phyloP scores from a whole-genome alignment of 1,140 invertebrate genomes.

The Rhyzopertha dominica region DNA sequence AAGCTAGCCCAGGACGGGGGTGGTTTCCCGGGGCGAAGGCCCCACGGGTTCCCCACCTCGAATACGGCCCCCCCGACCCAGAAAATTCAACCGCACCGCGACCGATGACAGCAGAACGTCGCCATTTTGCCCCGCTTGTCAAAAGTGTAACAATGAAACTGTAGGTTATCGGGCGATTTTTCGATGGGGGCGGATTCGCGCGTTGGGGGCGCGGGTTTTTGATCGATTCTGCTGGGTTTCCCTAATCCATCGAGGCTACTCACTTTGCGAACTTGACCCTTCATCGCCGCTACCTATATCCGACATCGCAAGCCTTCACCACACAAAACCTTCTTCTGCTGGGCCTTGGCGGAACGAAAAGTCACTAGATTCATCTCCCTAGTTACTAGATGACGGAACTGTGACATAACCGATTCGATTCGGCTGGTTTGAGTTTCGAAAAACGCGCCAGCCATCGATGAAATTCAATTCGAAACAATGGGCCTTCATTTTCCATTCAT shows the following conservation, averaged over 20 bases:
- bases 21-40: neutral
- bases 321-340: constrained; percentile 42
- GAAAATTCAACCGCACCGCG: neutral
- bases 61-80: neutral
- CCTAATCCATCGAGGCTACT: constrained; percentile 36
- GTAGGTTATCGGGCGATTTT: too few species aligned
- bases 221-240: neutral
- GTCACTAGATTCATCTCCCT: too few species aligned
- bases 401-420: neutral
- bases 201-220: constrained; percentile 9
- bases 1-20: constrained; percentile 44
- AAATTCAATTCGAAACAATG: too few species aligned
- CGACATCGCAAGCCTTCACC: constrained; percentile 60
- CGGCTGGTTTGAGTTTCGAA: constrained; percentile 8
- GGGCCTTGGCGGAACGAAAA: constrained; percentile 38
- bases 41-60: neutral
- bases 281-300: constrained; percentile 68
- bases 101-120: constrained; percentile 30
- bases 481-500: too few species aligned
- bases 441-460: too few species aligned
- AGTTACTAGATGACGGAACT: too few species aligned
- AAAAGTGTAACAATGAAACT: constrained; percentile 43
- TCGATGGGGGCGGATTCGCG: constrained; percentile 17
- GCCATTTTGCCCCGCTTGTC: constrained; percentile 51
- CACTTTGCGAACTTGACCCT: constrained; percentile 66